Conservation (phyloP, 2,113 vertebrate species). For the Picathartes gymnocephalus region DNA sequence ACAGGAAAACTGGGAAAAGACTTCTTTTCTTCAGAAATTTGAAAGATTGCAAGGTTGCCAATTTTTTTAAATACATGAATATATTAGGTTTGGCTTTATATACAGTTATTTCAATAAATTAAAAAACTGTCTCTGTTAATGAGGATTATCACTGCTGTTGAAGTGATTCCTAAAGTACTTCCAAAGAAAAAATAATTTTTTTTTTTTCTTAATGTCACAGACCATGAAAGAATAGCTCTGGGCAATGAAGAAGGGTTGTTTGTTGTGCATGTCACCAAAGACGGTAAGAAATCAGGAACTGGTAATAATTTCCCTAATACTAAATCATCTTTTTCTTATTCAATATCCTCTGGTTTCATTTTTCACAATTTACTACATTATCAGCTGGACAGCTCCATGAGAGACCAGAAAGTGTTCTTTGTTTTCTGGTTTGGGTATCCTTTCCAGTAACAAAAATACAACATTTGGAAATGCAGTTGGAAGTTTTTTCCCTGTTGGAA, state of each 20-base stretch:
- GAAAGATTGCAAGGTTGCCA: background rate
- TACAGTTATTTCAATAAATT: background rate
- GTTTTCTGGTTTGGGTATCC: background rate
- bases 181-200: background rate
- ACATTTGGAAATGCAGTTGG: background rate
- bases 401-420: background rate
- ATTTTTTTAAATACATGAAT: fast-evolving
- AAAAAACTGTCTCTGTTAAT: background rate
- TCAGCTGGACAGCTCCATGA: background rate
- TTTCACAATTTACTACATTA: background rate
- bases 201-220: constrained; percentile 63
- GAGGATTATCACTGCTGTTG: background rate
- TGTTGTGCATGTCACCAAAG: constrained; percentile 96
- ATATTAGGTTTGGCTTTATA: background rate
- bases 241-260: constrained; percentile 98
- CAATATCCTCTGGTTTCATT: background rate
- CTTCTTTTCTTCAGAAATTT: background rate
- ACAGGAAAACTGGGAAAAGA: background rate
- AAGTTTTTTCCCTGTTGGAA: background rate
- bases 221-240: constrained; percentile 95
- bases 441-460: background rate
- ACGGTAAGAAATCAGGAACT: constrained; percentile 80
- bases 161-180: background rate
- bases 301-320: background rate
- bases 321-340: background rate